Evolutionary conservation across 2,888 invertebrate species (phyloP), one percentile per base, ranked within the genome.

Genomic region (Lasius platythorax): DNA sequence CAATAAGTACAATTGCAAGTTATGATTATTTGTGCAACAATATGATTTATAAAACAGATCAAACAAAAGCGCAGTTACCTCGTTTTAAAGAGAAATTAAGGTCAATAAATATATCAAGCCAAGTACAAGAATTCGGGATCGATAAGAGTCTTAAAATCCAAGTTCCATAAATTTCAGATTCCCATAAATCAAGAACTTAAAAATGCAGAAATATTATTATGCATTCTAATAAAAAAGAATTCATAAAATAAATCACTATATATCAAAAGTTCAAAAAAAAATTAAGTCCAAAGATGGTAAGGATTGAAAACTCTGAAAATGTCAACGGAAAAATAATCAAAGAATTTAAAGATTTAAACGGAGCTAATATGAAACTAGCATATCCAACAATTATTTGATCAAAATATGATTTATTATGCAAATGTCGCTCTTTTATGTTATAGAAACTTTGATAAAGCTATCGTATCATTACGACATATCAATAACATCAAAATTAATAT

Each of bases 31-130:
- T 46, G 33, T 15, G 23, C 1, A 33, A 28, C 30, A 4, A 18
- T 12, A 50, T 28, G 37, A 66, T 66, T 66, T 53, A 66, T 66
- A 50, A 76, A 53, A n/a, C 37, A 40, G 30, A 64, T 64, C 64
- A 76, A 66, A 64, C 23, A 64, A 76, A 46, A 76, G 23, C 18
- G 23, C 18, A 18, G 12, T 37, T 28, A 18, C 3, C 3, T 64
- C 23, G 46, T 53, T 76, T 76, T 28, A 66, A 37, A 66, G 37
- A 76, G 67, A 67, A 76, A 76, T 76, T 40, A 76, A 76, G 18
- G 66, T 67, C 67, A 76, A 53, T 18, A 11, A 61, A 53, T 66
- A 76, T 66, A 37, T 67, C 33, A 33, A 23, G 1, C 18, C 1
- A 53, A 64, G 12, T 50, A 33, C 37, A 53, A 66, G 67, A 76